Percentiles rank a stretch among this genome's conserved stretches.
Evolutionary conservation across 2,888 invertebrate genomes (phyloP).

Genomic region (Cheilosia urbana): DNA sequence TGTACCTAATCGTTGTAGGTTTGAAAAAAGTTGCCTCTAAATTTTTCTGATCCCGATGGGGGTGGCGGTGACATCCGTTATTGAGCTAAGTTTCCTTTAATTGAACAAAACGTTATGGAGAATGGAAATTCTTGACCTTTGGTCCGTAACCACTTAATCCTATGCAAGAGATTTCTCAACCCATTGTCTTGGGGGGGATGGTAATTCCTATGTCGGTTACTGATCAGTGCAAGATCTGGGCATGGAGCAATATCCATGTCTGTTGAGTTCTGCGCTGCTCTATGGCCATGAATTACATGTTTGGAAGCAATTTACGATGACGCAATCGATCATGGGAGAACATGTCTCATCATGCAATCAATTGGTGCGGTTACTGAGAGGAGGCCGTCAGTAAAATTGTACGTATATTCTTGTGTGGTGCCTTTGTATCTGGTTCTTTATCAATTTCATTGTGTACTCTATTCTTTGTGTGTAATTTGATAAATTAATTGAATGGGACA

Average conservation of each 20-base stretch:
- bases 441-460: slow-evolving; percentile 41
- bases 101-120: slow-evolving; percentile 22
- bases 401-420: slow-evolving; percentile 19
- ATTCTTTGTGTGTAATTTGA: slow-evolving; percentile 38
- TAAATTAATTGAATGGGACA: slow-evolving; percentile 52
- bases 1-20: not conserved
- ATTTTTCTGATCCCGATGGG: slow-evolving; percentile 19
- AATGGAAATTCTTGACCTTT: slow-evolving; percentile 66
- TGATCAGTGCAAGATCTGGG: slow-evolving; percentile 18
- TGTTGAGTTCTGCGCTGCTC: not conserved
- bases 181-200: slow-evolving; percentile 36
- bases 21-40: not conserved
- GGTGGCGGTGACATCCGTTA: slow-evolving; percentile 53
- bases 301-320: slow-evolving; percentile 50
- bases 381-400: not conserved
- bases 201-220: slow-evolving; percentile 17
- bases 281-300: slow-evolving; percentile 49
- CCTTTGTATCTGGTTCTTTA: slow-evolving; percentile 47
- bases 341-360: slow-evolving; percentile 58
- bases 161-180: slow-evolving; percentile 64
- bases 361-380: slow-evolving; percentile 44
- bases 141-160: slow-evolving; percentile 64
- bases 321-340: slow-evolving; percentile 68
- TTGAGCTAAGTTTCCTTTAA: slow-evolving; percentile 55
- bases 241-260: not conserved